phyloP scores from a whole-genome alignment of 2,113 vertebrate genomes.

The Guaruba guarouba region DNA sequence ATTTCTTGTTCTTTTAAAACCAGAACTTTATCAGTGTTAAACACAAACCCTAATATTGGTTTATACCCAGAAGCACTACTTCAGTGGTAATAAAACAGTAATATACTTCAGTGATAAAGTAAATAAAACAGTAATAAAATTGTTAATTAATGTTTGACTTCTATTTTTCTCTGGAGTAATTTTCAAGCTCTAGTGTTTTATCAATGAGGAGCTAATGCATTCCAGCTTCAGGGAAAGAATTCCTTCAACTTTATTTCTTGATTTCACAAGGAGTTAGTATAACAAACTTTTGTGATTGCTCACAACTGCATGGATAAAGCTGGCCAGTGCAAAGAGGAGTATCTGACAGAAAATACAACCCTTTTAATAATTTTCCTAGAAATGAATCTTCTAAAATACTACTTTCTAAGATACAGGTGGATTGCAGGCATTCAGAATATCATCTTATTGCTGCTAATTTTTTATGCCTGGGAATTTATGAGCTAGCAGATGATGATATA shows the following conservation, averaged over 20 bases:
- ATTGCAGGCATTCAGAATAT: not conserved
- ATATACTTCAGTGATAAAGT: not conserved
- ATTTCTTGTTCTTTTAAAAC: constrained; percentile 56
- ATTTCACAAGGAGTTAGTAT: not conserved
- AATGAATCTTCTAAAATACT: not conserved
- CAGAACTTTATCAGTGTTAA: not conserved
- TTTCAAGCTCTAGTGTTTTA: constrained; percentile 11
- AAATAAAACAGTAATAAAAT: constrained; percentile 28
- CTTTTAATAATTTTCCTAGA: not conserved
- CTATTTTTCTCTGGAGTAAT: not conserved
- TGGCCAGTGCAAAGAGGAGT: not conserved
- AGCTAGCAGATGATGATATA: not conserved
- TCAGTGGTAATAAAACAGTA: not conserved
- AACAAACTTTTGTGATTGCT: not conserved
- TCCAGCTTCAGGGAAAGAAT: not conserved
- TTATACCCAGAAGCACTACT: constrained; percentile 11
- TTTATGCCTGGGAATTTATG: not conserved
- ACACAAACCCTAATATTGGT: not conserved
- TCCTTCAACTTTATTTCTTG: not conserved
- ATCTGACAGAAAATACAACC: not conserved
- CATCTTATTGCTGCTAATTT: not conserved
- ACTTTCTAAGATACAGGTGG: not conserved
- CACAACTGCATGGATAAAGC: not conserved
- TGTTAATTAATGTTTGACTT: constrained; percentile 23
- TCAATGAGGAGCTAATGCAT: constrained; percentile 8